Conservation (phyloP, 2,113 vertebrate genomes). For the Paralichthys olivaceus region DNA sequence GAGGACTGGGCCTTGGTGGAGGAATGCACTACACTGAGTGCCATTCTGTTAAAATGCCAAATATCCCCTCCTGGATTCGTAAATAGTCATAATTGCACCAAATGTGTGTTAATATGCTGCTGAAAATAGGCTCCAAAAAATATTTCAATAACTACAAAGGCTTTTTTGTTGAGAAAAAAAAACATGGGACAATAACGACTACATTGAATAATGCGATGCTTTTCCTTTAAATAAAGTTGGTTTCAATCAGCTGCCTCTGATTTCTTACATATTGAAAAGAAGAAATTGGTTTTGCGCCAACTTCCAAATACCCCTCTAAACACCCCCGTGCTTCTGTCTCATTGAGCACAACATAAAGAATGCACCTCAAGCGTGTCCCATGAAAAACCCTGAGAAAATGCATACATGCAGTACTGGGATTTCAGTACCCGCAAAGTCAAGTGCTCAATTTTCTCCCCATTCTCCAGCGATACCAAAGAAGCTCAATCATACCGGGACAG, state of each 20-base stretch:
- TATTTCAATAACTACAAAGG: not conserved
- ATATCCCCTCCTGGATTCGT: not conserved
- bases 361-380: slow-evolving; percentile 56
- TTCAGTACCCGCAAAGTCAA: slow-evolving; percentile 79
- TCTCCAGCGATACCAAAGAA: slow-evolving; percentile 80
- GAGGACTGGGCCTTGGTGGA: too few species aligned
- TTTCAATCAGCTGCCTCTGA: slow-evolving; percentile 15
- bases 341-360: slow-evolving; percentile 67
- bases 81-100: not conserved
- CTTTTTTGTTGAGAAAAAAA: not conserved
- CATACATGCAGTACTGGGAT: slow-evolving; percentile 76
- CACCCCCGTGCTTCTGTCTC: slow-evolving; percentile 34
- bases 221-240: slow-evolving; percentile 10
- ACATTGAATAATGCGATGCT: not conserved
- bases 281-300: slow-evolving; percentile 33
- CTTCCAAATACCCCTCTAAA: slow-evolving; percentile 41
- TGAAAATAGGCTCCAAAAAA: not conserved
- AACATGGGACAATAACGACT: not conserved
- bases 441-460: slow-evolving; percentile 81
- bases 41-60: too few species aligned
- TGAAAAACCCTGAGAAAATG: slow-evolving; percentile 72
- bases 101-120: not conserved
- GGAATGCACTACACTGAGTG: too few species aligned
- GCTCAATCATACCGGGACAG: slow-evolving; percentile 84
- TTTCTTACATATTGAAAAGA: slow-evolving; percentile 21